Evolutionary conservation across 1,140 invertebrate genomes (phyloP).

Genomic region (Oncopeltus fasciatus): DNA sequence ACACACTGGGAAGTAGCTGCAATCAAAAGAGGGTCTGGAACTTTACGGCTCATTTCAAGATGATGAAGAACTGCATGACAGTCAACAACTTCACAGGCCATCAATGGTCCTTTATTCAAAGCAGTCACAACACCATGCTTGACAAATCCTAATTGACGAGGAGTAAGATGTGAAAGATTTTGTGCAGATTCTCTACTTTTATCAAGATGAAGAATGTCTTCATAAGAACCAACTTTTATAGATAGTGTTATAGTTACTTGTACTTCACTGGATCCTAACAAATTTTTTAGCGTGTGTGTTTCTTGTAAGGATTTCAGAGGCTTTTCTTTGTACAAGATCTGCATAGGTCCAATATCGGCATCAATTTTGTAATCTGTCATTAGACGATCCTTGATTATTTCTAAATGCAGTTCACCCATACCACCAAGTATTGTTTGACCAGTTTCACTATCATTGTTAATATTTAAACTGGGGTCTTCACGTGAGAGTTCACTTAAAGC

Average conservation of each 20-base stretch:
- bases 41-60: slow-evolving; percentile 51
- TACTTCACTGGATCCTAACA: slow-evolving; percentile 20
- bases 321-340: slow-evolving; percentile 84
- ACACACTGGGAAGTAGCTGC: slow-evolving; percentile 61
- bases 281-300: slow-evolving; percentile 29
- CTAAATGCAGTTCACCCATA: slow-evolving; percentile 96
- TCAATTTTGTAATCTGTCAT: slow-evolving; percentile 81
- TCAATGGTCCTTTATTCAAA: slow-evolving; percentile 52
- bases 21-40: slow-evolving; percentile 60
- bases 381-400: slow-evolving; percentile 81
- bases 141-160: slow-evolving; percentile 42
- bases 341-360: slow-evolving; percentile 80
- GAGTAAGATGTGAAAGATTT: slow-evolving; percentile 44
- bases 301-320: slow-evolving; percentile 37
- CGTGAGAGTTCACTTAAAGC: slow-evolving; percentile 72
- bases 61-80: slow-evolving; percentile 60
- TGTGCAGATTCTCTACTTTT: slow-evolving; percentile 44
- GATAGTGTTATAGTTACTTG: slow-evolving; percentile 21
- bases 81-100: slow-evolving; percentile 45
- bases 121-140: slow-evolving; percentile 45
- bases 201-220: slow-evolving; percentile 40
- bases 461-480: slow-evolving; percentile 87
- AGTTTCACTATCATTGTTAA: slow-evolving; percentile 56
- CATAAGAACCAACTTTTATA: slow-evolving; percentile 18
- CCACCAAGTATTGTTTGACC: slow-evolving; percentile 74